Evolutionary conservation across 2,113 vertebrate species (phyloP), one percentile per base, ranked within the genome.

Genomic region (Gracilinanus agilis): DNA sequence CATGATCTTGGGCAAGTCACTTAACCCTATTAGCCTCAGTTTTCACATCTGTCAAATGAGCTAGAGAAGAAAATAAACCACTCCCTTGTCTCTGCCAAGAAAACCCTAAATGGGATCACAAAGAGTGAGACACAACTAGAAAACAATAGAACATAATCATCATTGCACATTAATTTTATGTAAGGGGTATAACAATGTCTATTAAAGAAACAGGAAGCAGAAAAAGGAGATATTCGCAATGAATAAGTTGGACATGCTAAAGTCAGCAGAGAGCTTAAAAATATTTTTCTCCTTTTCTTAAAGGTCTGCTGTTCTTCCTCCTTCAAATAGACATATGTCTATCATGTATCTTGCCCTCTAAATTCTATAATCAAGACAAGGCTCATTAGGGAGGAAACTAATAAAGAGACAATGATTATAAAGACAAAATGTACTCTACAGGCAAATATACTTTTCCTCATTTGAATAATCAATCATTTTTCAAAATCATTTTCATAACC

Each of bases 391-490:
- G 97, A 97, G 94, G 97, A 97, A 96, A 94, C 92, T 92, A 61
- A 96, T 97, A 97, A 97, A 96, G 96, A 97, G 97, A 97, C 97
- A 98, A 97, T 98, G 94, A 97, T 98, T 97, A 94, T 95, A 96
- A 97, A 97, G 95, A 95, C 96, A 97, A 96, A 95, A 97, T 97
- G 96, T 98, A 97, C 96, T 97, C 53, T 96, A 97, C 96, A 91
- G 96, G 95, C 97, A 97, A 96, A 97, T 98, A 96, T 95, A 97
- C 96, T 94, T 95, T 95, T 96, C 93, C 95, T 98, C 97, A 96
- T 98, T 98, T 97, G 95, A 95, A 96, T 93, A 96, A 98, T 98
- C 97, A 95, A 97, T 98, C 97, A 97, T 97, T 96, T 97, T 96
- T 96, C 94, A 97, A 95, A 95, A 95, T 97, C 92, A 97, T 97